Conservation (phyloP, 2,888 invertebrate species). For the Ornithoptera alexandrae region DNA sequence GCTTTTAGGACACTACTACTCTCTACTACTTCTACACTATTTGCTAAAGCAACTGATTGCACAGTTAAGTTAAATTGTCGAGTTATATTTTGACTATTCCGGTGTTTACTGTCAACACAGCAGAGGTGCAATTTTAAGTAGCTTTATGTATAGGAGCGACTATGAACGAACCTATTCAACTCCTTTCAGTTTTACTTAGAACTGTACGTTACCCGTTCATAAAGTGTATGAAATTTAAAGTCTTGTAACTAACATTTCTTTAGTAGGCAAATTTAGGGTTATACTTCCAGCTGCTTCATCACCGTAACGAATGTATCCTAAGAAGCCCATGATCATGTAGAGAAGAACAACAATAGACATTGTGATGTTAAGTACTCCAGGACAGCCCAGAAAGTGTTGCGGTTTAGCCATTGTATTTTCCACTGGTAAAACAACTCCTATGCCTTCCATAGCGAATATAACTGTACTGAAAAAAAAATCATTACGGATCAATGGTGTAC, state of each 20-base stretch:
- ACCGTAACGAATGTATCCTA: constrained; percentile 93
- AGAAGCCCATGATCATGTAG: constrained; percentile 92
- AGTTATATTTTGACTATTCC: no score
- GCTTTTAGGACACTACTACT: no score
- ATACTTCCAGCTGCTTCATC: constrained; percentile 85
- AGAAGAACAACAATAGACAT: constrained; percentile 90
- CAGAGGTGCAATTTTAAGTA: no score
- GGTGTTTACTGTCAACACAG: no score
- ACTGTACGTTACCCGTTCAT: no score
- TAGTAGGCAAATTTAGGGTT: constrained; percentile 88
- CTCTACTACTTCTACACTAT: no score
- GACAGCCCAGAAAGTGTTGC: constrained; percentile 87
- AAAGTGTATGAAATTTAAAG: no score
- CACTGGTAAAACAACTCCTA: constrained; percentile 94
- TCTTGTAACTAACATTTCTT: constrained; percentile 79
- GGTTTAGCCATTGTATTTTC: constrained; percentile 95
- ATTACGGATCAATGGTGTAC: neutral
- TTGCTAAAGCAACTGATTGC: no score
- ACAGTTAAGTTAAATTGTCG: no score
- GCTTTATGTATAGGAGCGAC: no score
- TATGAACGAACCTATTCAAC: no score
- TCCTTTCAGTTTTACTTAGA: neutral
- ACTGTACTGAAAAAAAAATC: constrained; percentile 85
- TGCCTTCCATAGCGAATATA: constrained; percentile 98
- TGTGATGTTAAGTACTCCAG: constrained; percentile 92